Conservation (phyloP, 2,113 vertebrate genomes). For the Passer montanus region DNA sequence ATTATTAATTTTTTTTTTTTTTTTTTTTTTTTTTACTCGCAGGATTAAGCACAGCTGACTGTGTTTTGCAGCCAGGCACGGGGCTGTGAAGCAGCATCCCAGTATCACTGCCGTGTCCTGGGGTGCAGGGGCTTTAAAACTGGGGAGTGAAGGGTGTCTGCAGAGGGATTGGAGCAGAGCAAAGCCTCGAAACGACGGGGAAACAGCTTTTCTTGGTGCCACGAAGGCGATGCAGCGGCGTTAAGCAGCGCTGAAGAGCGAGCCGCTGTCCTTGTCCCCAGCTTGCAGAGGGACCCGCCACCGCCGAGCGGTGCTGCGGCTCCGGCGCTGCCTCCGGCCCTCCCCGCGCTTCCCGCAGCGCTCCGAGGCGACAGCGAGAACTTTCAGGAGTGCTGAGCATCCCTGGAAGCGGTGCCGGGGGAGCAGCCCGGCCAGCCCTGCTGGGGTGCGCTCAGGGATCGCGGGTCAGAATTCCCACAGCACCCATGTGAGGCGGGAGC, state of each 20-base stretch:
- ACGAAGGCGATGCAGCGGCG: fast-evolving
- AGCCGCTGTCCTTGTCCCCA: fast-evolving
- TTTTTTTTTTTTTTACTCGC: fast-evolving
- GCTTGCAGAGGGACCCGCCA: not conserved
- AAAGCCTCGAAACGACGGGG: not conserved
- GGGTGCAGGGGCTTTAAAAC: not conserved
- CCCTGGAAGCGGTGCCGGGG: not conserved
- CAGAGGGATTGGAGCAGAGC: not conserved
- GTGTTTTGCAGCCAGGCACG: not conserved
- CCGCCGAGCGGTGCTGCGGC: conserved; percentile 25
- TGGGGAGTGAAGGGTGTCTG: not conserved
- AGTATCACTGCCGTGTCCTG: not conserved
- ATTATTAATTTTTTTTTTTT: not conserved
- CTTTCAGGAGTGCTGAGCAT: not conserved
- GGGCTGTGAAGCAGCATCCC: not conserved
- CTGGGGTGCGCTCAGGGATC: not conserved
- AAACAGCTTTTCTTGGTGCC: not conserved
- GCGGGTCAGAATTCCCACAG: not conserved
- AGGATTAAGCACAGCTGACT: not conserved
- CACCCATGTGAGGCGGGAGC: not conserved
- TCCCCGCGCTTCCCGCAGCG: fast-evolving
- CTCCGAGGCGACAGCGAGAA: not conserved
- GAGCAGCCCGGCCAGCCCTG: not conserved
- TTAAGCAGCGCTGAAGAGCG: not conserved
- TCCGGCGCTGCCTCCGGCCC: not conserved